Percentiles rank a stretch among this genome's conserved stretches.
These are phyloP conservation scores for Sitobion miscanthi DNA, from an alignment of 1,140 invertebrate genomes.

Conservation along the genomic window DNA sequence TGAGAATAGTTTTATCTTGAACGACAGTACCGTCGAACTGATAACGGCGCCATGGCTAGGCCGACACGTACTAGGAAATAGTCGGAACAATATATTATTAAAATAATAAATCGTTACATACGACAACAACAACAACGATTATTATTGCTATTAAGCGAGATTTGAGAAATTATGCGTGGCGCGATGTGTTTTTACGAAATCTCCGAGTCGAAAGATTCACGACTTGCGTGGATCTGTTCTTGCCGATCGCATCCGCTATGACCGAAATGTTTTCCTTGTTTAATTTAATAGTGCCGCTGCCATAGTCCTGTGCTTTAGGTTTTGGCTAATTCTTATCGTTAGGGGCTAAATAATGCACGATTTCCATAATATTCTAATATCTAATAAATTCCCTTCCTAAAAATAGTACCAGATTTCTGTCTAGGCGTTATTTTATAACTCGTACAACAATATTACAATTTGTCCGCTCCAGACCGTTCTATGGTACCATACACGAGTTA, in stretches of 20 bases:
- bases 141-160: too few species aligned
- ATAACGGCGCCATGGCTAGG: neutral
- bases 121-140: too few species aligned
- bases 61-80: neutral
- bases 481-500: neutral
- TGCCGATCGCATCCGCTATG: neutral
- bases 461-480: neutral
- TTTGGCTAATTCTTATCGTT: neutral
- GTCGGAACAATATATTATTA: neutral
- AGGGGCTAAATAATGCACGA: too few species aligned
- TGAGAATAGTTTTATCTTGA: neutral
- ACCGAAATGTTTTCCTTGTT: neutral
- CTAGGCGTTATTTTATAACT: neutral
- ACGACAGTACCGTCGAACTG: neutral
- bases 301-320: neutral
- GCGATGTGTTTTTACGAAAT: neutral
- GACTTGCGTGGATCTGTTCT: neutral
- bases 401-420: neutral
- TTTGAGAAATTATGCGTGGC: neutral
- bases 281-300: too few species aligned
- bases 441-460: too few species aligned
- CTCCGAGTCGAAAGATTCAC: neutral
- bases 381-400: neutral
- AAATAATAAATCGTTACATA: too few species aligned
- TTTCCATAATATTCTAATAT: too few species aligned